Evolutionary conservation across 2,113 vertebrate genomes (phyloP).

Genomic region (Brachionichthys hirsutus): DNA sequence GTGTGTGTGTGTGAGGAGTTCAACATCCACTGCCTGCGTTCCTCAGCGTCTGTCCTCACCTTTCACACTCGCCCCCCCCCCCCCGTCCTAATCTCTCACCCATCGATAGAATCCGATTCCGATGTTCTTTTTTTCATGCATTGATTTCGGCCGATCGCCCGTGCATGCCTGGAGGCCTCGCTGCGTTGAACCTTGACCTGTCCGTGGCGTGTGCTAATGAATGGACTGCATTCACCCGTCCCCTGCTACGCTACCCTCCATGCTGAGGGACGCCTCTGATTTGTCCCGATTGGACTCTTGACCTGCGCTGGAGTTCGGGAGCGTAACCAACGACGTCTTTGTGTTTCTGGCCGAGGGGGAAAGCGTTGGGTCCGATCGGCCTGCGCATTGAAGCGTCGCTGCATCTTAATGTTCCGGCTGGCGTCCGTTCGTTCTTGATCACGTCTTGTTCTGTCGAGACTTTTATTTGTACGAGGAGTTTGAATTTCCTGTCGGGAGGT

Average conservation of each 20-base stretch:
- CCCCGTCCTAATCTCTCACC: conserved; percentile 51
- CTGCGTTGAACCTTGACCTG: conserved; percentile 45
- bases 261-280: conserved; percentile 47
- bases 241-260: conserved; percentile 46
- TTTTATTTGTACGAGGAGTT: background rate
- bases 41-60: conserved; percentile 57
- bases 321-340: too few relatives aligned
- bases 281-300: conserved; percentile 28
- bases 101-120: conserved; percentile 41
- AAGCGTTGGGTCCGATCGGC: conserved; percentile 23
- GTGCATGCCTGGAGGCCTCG: conserved; percentile 67
- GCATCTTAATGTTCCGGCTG: conserved; percentile 43
- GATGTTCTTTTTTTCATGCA: conserved; percentile 21
- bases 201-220: conserved; percentile 53
- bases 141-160: conserved; percentile 30
- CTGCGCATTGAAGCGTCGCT: conserved; percentile 35
- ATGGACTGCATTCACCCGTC: conserved; percentile 30
- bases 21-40: too few relatives aligned
- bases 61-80: conserved; percentile 62
- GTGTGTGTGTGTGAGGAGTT: conserved; percentile 70
- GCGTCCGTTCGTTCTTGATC: conserved; percentile 16
- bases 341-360: conserved; percentile 39
- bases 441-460: background rate
- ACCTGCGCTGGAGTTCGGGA: conserved; percentile 28
- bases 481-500: background rate